A percentile compares a stretch with the other conserved stretches of the same genome.
Conservation (phyloP, 2,888 invertebrate genomes). For the Coelinius sp. region DNA sequence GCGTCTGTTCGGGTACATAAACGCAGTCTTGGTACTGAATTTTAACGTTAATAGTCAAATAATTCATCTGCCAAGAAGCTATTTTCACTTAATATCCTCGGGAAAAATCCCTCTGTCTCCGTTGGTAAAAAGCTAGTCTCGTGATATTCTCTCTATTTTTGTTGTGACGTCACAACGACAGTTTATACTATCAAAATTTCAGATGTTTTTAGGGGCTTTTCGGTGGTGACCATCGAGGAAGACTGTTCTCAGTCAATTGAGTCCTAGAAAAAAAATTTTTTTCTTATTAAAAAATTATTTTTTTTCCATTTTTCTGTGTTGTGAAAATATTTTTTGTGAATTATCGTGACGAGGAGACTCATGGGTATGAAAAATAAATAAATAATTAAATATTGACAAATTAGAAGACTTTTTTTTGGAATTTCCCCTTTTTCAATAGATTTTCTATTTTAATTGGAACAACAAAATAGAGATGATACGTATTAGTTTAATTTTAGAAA, state of each 20-base stretch:
- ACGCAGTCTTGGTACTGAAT: background rate
- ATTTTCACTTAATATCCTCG: slow-evolving; percentile 29
- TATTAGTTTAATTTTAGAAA: slow-evolving; percentile 16
- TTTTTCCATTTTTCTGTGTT: background rate
- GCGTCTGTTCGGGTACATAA: background rate
- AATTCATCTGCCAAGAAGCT: slow-evolving; percentile 40
- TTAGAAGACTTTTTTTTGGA: background rate
- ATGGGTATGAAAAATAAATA: background rate
- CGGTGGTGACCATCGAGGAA: background rate
- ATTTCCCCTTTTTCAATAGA: background rate
- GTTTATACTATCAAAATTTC: slow-evolving; percentile 1
- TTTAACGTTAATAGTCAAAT: background rate
- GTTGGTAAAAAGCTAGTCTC: slow-evolving; percentile 20
- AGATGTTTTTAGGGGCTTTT: background rate
- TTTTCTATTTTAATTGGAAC: background rate
- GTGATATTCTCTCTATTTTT: background rate
- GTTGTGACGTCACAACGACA: background rate
- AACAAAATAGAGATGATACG: slow-evolving; percentile 2
- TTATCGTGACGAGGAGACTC: background rate
- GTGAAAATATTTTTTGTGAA: background rate
- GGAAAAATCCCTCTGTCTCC: slow-evolving; percentile 35
- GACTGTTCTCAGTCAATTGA: background rate
- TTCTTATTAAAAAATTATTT: background rate
- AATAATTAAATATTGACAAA: background rate
- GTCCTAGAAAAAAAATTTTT: background rate